Base-by-base conservation (phyloP, 2,113 vertebrate genomes). In the Leptobrachium ailaonicum region DNA sequence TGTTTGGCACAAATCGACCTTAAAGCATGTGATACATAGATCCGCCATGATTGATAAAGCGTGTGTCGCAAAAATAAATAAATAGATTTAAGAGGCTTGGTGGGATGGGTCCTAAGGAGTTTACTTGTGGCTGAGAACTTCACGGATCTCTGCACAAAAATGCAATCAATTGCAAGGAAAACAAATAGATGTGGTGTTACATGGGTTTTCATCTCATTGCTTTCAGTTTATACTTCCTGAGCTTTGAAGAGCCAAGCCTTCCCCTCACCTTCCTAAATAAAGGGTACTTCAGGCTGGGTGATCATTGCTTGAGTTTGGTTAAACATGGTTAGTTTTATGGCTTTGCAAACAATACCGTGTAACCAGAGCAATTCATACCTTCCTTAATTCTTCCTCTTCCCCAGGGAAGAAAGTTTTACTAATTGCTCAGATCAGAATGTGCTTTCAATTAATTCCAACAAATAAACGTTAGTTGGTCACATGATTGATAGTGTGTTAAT, bases 241-340 rank as follows among this genome's bases (percentile, higher is more conserved):
- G 58, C 45, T 72, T 41, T 72, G 47, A 9, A 41, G 20, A 40
- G 53, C 62, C 40, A 73, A 73, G 53, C 73, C 60, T 73, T 67
- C 41, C 43, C 64, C 32, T 79, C 70, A 56, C 45, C 62, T 66
- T 56, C 43, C 14, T 41, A 79, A 73, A 73, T 41, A 73, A 42
- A 83, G 75, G 82, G 2, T 74, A 13, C 14, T 63, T 84, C 42
- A 81, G 79, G 85, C 66, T 5, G 79, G 73, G 42, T 67, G 81
- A n/a, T 54, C 76, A 72, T 14, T 76, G 71, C 20, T 43, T 3
- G 12, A 50, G 45, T 9, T 32, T 40, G 2, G 47, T 72, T 72
- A 72, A 42, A 47, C 44, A 41, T 56, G 70, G 44, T 53, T 32
- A 53, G 6, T 79, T 66, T 53, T 73, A 66, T 72, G 13, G 58